Evolutionary conservation across 2,888 invertebrate species (phyloP), one percentile per base, ranked within the genome.

Genomic region (Melikaiella ostensackeni): DNA sequence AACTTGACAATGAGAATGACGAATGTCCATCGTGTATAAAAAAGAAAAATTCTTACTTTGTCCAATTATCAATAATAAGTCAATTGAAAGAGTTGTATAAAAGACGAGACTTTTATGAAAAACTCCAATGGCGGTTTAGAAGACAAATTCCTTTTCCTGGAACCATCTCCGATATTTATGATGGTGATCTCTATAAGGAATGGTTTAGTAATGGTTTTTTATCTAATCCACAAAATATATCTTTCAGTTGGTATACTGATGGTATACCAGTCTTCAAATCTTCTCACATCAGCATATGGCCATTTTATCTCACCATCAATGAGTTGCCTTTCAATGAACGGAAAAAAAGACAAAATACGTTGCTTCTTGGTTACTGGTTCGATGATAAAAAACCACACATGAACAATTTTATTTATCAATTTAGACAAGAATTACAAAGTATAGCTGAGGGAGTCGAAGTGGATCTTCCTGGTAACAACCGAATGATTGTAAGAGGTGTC

Each of bases 171-270:
- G 82, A 82, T 66, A 62, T 79, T 16, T 79, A 76, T 66, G 82
- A 80, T 33, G 57, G 57, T 4, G 21, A 27, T 2, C 50, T 82
- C 4, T 80, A 82, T 70, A 11, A 21, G 9, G 13, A 55, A 9
- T 78, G 73, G 63, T 73, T 55, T 63, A 59, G 73, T 46, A 50
- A 46, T 46, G 46, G 46, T 1, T 73, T 73, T 21, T 19, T 80
- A 79, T 55, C 73, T 50, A 75, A 82, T 79, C 79, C 74, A 11
- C 73, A 80, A 63, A 83, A 82, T 55, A 81, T 83, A 30, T 81
- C 81, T 11, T 80, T 84, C 1, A 80, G 73, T 27, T 85, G 81
- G 82, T 83, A 83, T 55, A 82, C 82, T 35, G 84, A 85, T 74
- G 78, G 83, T 6, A 74, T 84, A 2, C 82, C 82, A 13, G 82